Percentiles rank a stretch among this genome's conserved stretches.
Evolutionary conservation across 2,797 vertebrate genomes (phyloP).

Genomic region (Bovichtus variegatus): DNA sequence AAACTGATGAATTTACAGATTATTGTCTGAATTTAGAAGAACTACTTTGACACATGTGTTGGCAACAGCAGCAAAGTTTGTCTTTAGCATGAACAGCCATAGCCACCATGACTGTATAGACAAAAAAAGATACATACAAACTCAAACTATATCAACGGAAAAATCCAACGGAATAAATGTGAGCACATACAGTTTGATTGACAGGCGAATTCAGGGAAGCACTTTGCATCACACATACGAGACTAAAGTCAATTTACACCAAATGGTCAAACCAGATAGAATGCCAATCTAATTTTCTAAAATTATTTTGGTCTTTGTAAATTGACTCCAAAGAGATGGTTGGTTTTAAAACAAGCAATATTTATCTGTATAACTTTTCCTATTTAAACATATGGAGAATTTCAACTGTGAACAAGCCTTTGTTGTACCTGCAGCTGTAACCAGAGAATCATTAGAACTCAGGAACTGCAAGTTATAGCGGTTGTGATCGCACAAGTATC

Average conservation of each 20-base stretch:
- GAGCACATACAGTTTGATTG: background rate
- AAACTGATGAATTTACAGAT: background rate
- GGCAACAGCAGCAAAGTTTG: background rate
- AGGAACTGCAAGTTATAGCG: constrained; percentile 79
- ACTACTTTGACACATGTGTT: background rate
- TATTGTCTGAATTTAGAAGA: background rate
- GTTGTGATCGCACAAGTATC: constrained; percentile 96
- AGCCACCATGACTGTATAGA: background rate
- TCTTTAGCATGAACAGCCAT: background rate
- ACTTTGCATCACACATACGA: background rate
- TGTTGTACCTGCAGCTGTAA: constrained; percentile 83
- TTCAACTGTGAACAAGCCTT: constrained; percentile 38
- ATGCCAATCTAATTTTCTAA: background rate
- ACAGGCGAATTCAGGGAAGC: background rate
- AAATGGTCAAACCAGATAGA: background rate
- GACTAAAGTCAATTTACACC: background rate
- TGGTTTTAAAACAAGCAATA: constrained; percentile 2
- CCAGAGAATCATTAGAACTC: constrained; percentile 79
- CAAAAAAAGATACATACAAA: too few species aligned
- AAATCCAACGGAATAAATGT: background rate
- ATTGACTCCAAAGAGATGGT: background rate
- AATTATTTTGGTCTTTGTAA: background rate
- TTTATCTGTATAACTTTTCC: constrained; percentile 7
- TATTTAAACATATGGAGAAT: constrained; percentile 5
- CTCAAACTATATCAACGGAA: background rate